Evolutionary conservation across 2,888 invertebrate genomes (phyloP).

Genomic region (Cactoblastis cactorum): DNA sequence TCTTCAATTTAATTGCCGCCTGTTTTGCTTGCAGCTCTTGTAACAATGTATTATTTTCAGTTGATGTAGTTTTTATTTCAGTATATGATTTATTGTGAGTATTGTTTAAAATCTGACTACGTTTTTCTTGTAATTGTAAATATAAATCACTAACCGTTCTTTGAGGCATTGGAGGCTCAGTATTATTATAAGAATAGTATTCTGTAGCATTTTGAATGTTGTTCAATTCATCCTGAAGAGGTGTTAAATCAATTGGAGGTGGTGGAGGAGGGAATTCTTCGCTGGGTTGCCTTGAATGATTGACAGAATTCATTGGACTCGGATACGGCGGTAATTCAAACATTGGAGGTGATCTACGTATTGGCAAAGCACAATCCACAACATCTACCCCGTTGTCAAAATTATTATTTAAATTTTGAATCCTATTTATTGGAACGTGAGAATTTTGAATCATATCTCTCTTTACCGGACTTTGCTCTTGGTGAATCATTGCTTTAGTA

Average conservation of each 20-base stretch:
- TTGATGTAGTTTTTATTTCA: constrained; percentile 48
- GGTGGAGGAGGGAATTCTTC: constrained; percentile 96
- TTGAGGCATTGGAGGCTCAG: constrained; percentile 51
- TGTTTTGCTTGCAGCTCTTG: constrained; percentile 90
- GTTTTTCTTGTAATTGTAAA: constrained; percentile 82
- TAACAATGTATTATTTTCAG: constrained; percentile 82
- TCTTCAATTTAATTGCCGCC: constrained; percentile 71
- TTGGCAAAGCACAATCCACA: constrained; percentile 79
- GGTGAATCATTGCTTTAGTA: constrained; percentile 91
- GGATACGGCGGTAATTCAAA: constrained; percentile 89
- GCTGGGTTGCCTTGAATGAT: constrained; percentile 91
- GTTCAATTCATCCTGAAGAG: constrained; percentile 80
- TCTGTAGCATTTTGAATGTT: constrained; percentile 58
- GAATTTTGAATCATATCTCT: constrained; percentile 53
- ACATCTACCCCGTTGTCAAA: constrained; percentile 80
- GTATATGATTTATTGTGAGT: constrained; percentile 49
- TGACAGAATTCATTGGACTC: constrained; percentile 85
- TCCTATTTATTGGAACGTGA: constrained; percentile 47
- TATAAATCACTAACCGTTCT: constrained; percentile 61
- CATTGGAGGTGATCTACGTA: constrained; percentile 61
- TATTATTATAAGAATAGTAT: constrained; percentile 38
- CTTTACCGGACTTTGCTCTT: constrained; percentile 86
- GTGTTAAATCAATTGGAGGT: constrained; percentile 84
- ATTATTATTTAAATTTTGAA: constrained; percentile 60
- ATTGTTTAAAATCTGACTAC: constrained; percentile 79